Conservation (phyloP, 2,113 vertebrate genomes). For the Pseudolaguvia tuberculata region DNA sequence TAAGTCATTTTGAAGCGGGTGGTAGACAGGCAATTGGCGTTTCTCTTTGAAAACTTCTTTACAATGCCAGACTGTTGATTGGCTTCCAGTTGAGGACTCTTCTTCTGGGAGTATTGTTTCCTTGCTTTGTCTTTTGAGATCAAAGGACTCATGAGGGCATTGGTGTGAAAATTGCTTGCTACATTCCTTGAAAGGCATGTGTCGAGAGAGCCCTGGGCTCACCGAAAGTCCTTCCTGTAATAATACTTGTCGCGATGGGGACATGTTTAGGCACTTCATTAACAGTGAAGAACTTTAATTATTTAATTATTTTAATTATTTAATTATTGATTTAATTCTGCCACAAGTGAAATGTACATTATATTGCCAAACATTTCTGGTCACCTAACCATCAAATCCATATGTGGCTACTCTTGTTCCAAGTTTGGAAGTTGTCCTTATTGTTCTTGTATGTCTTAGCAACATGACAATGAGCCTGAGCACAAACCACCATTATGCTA, state of each 20-base stretch:
- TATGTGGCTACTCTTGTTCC: no score
- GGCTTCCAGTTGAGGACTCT: constrained; percentile 50
- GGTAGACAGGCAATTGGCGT: constrained; percentile 50
- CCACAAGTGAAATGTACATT: no score
- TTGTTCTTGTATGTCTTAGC: no score
- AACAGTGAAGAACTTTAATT: no score
- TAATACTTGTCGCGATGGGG: constrained; percentile 1
- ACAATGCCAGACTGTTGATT: constrained; percentile 51
- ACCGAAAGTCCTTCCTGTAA: neutral
- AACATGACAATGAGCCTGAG: no score
- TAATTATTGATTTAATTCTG: no score
- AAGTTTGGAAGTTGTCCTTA: no score
- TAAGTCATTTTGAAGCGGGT: constrained; percentile 26
- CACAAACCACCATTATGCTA: no score
- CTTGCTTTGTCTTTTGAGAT: constrained; percentile 24
- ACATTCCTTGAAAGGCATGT: constrained; percentile 5
- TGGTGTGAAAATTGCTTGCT: constrained; percentile 29
- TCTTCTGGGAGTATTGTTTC: constrained; percentile 20
- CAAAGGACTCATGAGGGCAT: constrained; percentile 21
- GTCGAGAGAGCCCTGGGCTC: constrained; percentile 1
- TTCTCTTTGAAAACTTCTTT: constrained; percentile 45
- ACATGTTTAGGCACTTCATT: neutral
- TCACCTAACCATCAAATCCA: no score
- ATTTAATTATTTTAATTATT: no score
- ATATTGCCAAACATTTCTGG: no score